A percentile compares a stretch with the other conserved stretches of the same genome.
Conservation (phyloP, 2,113 vertebrate species). For the Pavo muticus region DNA sequence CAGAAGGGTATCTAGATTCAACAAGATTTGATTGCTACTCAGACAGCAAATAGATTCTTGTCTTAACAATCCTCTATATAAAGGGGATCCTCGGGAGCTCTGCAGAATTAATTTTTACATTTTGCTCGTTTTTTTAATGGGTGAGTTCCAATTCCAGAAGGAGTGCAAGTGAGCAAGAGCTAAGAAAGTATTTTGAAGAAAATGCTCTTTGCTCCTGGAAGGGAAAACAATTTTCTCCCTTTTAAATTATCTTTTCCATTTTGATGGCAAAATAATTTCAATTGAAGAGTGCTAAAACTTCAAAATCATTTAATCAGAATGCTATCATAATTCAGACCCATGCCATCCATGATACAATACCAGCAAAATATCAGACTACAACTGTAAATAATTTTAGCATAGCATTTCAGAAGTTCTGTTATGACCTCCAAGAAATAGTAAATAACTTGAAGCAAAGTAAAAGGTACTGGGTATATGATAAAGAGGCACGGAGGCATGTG, state of each 20-base stretch:
- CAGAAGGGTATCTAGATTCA: background rate
- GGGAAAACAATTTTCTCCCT: background rate
- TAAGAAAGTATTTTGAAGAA: slow-evolving; percentile 15
- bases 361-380: background rate
- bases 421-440: background rate
- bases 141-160: background rate
- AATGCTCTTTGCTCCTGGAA: background rate
- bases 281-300: background rate
- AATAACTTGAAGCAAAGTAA: background rate
- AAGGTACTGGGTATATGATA: background rate
- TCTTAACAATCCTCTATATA: background rate
- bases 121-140: background rate
- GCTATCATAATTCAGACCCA: background rate
- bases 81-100: background rate
- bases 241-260: slow-evolving; percentile 3
- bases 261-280: background rate
- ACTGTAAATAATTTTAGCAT: background rate
- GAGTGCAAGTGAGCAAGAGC: background rate
- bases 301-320: background rate
- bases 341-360: background rate
- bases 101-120: background rate
- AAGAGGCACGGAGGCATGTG: accelerated
- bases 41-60: slow-evolving; percentile 3
- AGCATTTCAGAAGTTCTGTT: background rate
- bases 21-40: background rate